Base-by-base conservation (phyloP, 2,888 invertebrate genomes). In the Eristalis pertinax region DNA sequence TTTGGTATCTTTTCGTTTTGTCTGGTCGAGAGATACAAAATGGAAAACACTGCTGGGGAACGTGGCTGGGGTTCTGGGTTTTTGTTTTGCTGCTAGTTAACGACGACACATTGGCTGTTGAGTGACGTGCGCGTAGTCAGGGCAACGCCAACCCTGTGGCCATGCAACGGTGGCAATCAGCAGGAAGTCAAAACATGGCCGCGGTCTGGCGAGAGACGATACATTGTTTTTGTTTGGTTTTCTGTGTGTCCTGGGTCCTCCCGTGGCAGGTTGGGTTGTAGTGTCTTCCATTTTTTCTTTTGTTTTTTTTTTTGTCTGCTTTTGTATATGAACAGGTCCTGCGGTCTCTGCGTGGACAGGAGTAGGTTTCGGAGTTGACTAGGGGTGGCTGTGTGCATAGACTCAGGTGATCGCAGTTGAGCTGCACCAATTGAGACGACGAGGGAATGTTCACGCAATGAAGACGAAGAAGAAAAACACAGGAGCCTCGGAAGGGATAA, bases 121-220 rank as follows among this genome's bases (percentile, higher is more conserved):
- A 68, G 72, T 79, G 84, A 84, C 79, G 75, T 75, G 76, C 70
- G 75, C 70, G 75, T 77, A 56, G 79, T 70, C 79, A 41, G 29
- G 58, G 75, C 80, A 73, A 81, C 84, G 32, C 0, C 50, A 50
- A 50, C 50, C 50, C 50, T 19, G 43, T 43, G 43, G n/a, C 15
- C 43, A 43, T 43, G 43, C 43, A 50, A 19, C 50, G 50, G 50
- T 50, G 50, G 73, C 70, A 72, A 76, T 84, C 75, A 72, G 84
- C 80, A 84, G 84, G 80, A 81, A 85, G 68, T 64, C 81, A 81
- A 63, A 26, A 63, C 19, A 50, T 50, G 50, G 50, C 50, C 50
- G 50, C 50, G 50, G 50, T 19, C 19, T 50, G 19, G 19, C 19
- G 50, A 50, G 50, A 19, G 50, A n/a, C 43, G 43, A 43, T 19